A percentile compares a stretch with the other conserved stretches of the same genome.
Evolutionary conservation across 2,888 invertebrate genomes (phyloP).

Genomic region (Erebia ligea): DNA sequence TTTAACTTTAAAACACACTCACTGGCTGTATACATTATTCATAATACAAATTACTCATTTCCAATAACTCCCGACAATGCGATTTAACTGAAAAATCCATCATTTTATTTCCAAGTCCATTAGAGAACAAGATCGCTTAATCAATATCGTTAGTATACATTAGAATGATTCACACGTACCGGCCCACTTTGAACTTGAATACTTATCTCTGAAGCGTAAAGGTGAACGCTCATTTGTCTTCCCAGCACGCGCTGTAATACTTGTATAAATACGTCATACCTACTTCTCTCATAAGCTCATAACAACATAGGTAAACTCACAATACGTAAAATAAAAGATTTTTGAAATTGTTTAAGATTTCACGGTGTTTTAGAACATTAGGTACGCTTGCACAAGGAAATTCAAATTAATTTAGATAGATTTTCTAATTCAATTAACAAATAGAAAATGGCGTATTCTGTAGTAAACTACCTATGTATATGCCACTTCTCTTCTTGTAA

Average conservation of each 20-base stretch:
- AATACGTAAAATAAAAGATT: too few relatives aligned
- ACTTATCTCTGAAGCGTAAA: conserved; percentile 27
- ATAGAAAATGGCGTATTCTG: too few relatives aligned
- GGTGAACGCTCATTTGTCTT: conserved; percentile 21
- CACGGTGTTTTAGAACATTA: too few relatives aligned
- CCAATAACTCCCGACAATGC: conserved; percentile 12
- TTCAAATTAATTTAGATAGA: too few relatives aligned
- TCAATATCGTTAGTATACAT: conserved; percentile 38
- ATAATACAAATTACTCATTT: conserved; percentile 12
- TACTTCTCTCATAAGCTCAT: background rate
- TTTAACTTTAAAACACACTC: too few relatives aligned
- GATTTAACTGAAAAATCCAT: conserved; percentile 33
- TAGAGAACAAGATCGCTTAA: conserved; percentile 38
- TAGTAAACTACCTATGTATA: too few relatives aligned
- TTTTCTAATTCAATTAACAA: too few relatives aligned
- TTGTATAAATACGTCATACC: background rate
- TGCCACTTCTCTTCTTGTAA: too few relatives aligned
- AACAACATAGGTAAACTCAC: too few relatives aligned
- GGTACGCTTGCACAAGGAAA: too few relatives aligned
- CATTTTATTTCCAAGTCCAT: conserved; percentile 36
- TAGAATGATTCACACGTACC: conserved; percentile 46
- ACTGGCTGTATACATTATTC: conserved; percentile 2
- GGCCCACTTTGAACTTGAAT: conserved; percentile 44
- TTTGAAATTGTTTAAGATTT: too few relatives aligned
- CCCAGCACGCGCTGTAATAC: conserved; percentile 6